These are phyloP conservation scores for Oligia latruncula DNA, from an alignment of 2,888 invertebrate species.

Conservation along the genomic window DNA sequence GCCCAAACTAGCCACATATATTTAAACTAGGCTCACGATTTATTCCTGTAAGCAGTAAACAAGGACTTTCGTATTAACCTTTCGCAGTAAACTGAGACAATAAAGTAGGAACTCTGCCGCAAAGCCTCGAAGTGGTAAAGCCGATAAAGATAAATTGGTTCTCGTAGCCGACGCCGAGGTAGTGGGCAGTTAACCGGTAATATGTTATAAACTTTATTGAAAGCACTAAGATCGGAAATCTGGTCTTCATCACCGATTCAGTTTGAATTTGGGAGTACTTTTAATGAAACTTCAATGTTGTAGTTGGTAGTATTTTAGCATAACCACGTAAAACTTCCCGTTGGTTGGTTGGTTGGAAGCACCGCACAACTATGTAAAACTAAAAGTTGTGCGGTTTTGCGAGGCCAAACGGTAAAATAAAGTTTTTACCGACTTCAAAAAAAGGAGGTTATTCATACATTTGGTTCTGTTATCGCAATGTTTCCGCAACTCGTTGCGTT, in stretches of 20 bases:
- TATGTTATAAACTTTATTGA: conserved; percentile 5
- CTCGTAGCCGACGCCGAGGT: conserved; percentile 2
- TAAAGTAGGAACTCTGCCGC: conserved; percentile 29
- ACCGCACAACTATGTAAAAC: neutral
- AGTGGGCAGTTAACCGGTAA: neutral
- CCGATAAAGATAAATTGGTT: conserved; percentile 39
- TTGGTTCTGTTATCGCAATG: neutral
- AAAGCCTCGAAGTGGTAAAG: conserved; percentile 15
- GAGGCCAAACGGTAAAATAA: no score
- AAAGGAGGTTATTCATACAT: neutral
- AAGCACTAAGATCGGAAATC: neutral
- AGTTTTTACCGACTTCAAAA: no score
- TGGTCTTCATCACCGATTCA: neutral
- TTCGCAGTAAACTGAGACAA: conserved; percentile 36
- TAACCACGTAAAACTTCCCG: neutral
- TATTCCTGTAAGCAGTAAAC: conserved; percentile 22
- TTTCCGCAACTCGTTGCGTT: neutral
- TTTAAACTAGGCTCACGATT: conserved; percentile 6
- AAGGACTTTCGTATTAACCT: conserved; percentile 33
- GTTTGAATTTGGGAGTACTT: neutral
- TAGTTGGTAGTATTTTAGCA: neutral
- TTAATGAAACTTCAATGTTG: neutral
- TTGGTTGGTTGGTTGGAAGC: neutral
- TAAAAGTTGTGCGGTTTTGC: neutral
- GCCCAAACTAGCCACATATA: neutral